Conservation (phyloP, 2,797 vertebrate genomes). For the Hippocampus kuda region DNA sequence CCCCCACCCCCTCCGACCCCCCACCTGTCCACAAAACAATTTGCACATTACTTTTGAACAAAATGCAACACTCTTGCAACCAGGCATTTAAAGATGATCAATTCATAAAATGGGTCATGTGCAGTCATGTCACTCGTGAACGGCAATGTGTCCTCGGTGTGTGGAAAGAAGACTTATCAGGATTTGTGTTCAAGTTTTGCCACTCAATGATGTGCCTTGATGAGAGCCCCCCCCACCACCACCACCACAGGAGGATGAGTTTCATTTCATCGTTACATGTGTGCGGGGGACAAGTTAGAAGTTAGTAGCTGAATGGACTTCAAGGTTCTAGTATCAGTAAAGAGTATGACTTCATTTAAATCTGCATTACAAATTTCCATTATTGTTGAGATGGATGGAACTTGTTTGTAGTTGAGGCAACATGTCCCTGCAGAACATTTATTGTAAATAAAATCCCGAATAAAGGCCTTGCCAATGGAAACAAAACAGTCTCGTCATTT, state of each 20-base stretch:
- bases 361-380: neutral
- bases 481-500: neutral
- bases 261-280: no score
- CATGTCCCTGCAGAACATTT: conserved; percentile 30
- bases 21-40: neutral
- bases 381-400: conserved; percentile 8
- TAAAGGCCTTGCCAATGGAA: conserved; percentile 52
- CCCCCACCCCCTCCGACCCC: no score
- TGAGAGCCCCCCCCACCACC: conserved; percentile 16
- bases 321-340: neutral
- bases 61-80: no score
- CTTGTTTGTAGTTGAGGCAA: conserved; percentile 11
- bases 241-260: neutral
- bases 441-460: conserved; percentile 63
- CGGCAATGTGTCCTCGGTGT: neutral
- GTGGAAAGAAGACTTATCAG: neutral
- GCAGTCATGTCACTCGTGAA: no score
- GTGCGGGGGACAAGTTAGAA: no score
- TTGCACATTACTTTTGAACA: neutral
- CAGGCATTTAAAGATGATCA: neutral
- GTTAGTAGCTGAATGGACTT: no score
- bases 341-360: neutral
- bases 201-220: conserved; percentile 64
- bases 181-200: conserved; percentile 11
- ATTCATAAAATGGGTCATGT: neutral